These are phyloP conservation scores for Porites lobata DNA, from an alignment of 92 coral and sea anemone species.

Conservation along the genomic window DNA sequence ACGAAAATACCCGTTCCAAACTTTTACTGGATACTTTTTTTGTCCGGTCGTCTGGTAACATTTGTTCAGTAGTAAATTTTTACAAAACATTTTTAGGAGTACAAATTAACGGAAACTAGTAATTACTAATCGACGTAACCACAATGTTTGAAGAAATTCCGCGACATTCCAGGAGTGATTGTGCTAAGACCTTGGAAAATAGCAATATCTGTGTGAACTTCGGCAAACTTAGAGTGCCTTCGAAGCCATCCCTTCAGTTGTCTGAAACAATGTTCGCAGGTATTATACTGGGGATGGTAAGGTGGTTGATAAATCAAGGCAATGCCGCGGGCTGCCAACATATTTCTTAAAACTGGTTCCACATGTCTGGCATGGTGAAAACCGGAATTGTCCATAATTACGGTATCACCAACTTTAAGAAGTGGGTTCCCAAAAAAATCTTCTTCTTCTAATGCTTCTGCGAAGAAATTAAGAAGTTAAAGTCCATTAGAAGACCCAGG, in stretches of 20 bases:
- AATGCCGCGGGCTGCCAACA: conserved; percentile 9
- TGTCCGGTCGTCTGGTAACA: no score
- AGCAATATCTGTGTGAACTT: conserved; percentile 52
- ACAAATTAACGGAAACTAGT: no score
- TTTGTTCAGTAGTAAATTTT: no score
- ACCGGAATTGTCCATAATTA: conserved; percentile 28
- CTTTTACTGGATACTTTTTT: no score
- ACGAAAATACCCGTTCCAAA: no score
- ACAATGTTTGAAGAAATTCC: conserved; percentile 4
- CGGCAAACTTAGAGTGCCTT: conserved; percentile 42
- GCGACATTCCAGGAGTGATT: neutral
- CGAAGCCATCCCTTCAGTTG: neutral
- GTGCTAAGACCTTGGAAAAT: conserved; percentile 4
- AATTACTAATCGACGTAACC: neutral
- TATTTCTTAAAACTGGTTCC: conserved; percentile 9
- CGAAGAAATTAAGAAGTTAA: conserved; percentile 54
- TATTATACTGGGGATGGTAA: conserved; percentile 24
- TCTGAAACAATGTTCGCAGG: conserved; percentile 9
- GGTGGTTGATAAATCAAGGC: conserved; percentile 24
- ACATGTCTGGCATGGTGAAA: conserved; percentile 17
- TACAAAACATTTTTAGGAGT: no score
- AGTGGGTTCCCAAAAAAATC: neutral
- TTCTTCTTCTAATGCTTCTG: neutral
- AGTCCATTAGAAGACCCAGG: conserved; percentile 58
- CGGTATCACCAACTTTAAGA: neutral